Base-by-base conservation (phyloP, 2,113 vertebrate species). In the Tympanuchus pallidicinctus region DNA sequence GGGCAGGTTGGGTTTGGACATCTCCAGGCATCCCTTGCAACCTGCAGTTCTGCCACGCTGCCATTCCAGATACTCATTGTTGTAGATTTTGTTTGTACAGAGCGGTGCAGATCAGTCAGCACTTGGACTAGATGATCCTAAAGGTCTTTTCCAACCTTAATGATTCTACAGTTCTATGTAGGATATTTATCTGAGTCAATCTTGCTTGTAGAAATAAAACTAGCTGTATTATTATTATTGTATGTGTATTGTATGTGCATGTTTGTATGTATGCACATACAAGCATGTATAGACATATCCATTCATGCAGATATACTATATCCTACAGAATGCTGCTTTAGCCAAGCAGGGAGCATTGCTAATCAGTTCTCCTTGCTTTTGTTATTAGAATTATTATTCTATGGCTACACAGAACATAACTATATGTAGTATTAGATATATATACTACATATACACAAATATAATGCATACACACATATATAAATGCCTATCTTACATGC, bases 391-490 rank as follows among this genome's bases (percentile, higher is more conserved):
- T 85, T 47, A 38, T 64, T 67, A 9, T 12, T 83, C 2, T 56
- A 4, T 50, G 15, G 24, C n/a, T 6, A 0, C 12, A 17, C 5
- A 34, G 64, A 73, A 57, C 15, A 50, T 38, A 71, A 43, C 7
- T 2, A 0, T 38, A 2, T 65, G 12, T 66, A 4, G 8, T 60
- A 22, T 40, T 40, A 5, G 30, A 47, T 52, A 10, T 56, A 12
- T 36, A 30, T 28, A n/a, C 30, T 16, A 30, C 28, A 13, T 1
- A 0, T 18, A 4, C 20, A 82, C 42, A 67, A 54, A 52, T 60
- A 36, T 32, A 78, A 30, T 25, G 36, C 3, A 14, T 8, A 38
- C 13, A 9, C 1, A 24, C 1, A 11, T 2, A 4, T 13, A 4
- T 43, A 40, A 63, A 32, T 25, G 3, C 45, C 27, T 4, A 14